Evolutionary conservation across 2,888 invertebrate species (phyloP), one percentile per base, ranked within the genome.

Genomic region (Argyresthia albistria): DNA sequence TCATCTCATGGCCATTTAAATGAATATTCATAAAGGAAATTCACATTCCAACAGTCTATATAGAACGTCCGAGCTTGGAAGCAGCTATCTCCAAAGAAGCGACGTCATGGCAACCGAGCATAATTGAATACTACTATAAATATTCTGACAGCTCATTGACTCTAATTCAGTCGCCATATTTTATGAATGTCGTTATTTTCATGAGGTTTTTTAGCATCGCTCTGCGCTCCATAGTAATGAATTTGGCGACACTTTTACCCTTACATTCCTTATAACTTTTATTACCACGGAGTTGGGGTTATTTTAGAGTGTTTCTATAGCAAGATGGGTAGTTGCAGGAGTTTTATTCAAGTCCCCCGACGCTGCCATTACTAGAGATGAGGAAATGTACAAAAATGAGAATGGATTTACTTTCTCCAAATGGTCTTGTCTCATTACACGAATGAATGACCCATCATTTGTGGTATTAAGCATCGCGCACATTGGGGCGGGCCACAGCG

Each of bases 111-210:
- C 39, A 39, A 16, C 36, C 10, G 9, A n/a, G 39, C 37, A 36
- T 37, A 52, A 52, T 46, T 46, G 52, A 52, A 46, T 52, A 46
- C 46, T 52, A 46, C 46, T 46, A 37, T 49, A 49, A 37, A 49
- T 49, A 49, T 49, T 49, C 37, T 12, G 49, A 50, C 15, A n/a
- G 25, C 50, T 43, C 50, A 51, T 51, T 10, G 25, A 39, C 25
- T 52, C 55, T 52, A 55, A 55, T 53, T 53, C 52, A 43, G 53
- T 51, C 43, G 43, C 43, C n/a, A 16, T 53, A 43, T 53, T 53
- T 45, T 45, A 53, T 53, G 49, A 43, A 45, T 35, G 49, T 36
- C 53, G 35, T 53, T 49, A 49, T 37, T 53, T 53, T 43, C 43
- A 48, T 48, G 45, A 43, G 45, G 35, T 43, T 49, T 39, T 37